Conservation (phyloP, 1,140 invertebrate species). For the Camponotus pennsylvanicus region DNA sequence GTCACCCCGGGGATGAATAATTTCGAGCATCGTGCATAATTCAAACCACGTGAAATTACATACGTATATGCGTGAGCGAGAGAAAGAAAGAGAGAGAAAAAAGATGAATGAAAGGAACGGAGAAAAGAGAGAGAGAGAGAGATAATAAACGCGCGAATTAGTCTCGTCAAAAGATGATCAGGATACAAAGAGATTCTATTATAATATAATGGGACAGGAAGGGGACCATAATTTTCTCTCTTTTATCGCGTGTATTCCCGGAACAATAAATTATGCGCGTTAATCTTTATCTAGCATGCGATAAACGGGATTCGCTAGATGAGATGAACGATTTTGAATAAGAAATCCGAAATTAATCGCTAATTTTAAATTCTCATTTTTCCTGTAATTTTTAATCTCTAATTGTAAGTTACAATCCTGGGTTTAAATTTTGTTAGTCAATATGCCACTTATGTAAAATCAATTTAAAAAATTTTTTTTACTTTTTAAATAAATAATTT, state of each 20-base stretch:
- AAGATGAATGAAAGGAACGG: background rate
- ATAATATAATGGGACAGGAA: conserved; percentile 61
- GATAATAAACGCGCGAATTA: background rate
- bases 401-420: background rate
- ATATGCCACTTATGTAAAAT: no score
- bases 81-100: background rate
- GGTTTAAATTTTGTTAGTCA: background rate
- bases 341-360: background rate
- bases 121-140: background rate
- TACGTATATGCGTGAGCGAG: background rate
- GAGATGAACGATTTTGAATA: background rate
- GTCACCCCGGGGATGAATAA: conserved; percentile 67
- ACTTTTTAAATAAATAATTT: no score
- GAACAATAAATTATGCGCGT: background rate
- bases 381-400: background rate
- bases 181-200: conserved; percentile 51
- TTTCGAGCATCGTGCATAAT: conserved; percentile 58
- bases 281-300: no score
- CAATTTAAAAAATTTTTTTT: no score
- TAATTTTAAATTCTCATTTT: background rate
- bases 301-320: background rate
- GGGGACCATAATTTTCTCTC: conserved; percentile 12
- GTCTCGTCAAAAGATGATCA: conserved; percentile 31
- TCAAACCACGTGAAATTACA: conserved; percentile 53
- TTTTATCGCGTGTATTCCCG: background rate